Evolutionary conservation across 92 coral and sea anemone species (phyloP).

Genomic region (Epizoanthus scotinus): DNA sequence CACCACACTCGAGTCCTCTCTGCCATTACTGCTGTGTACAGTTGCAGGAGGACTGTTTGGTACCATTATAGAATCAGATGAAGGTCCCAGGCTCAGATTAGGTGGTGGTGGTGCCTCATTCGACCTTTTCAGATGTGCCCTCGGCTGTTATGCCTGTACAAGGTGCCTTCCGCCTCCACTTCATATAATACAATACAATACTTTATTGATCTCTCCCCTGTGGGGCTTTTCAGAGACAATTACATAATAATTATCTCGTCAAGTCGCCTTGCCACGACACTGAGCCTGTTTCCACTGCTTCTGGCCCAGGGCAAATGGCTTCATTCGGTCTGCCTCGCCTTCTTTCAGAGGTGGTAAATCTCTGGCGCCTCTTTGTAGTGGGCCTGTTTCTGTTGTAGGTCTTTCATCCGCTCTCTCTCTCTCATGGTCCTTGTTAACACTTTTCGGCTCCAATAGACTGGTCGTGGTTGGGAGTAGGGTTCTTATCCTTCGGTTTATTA

Average conservation of each 20-base stretch:
- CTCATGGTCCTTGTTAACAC: slow-evolving; percentile 10
- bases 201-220: too few species aligned
- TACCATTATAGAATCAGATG: neutral
- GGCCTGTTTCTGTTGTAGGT: slow-evolving; percentile 31
- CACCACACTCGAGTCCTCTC: neutral
- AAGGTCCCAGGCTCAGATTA: slow-evolving; percentile 6
- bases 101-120: neutral
- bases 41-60: neutral
- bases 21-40: neutral
- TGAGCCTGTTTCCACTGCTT: slow-evolving; percentile 44
- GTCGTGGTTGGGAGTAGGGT: slow-evolving; percentile 39
- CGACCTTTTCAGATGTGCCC: slow-evolving; percentile 30
- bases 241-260: too few species aligned
- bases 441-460: slow-evolving; percentile 33
- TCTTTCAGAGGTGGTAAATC: slow-evolving; percentile 33
- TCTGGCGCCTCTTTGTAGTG: slow-evolving; percentile 16
- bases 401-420: slow-evolving; percentile 36
- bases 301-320: slow-evolving; percentile 34
- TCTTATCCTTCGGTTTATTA: slow-evolving; percentile 40
- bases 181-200: too few species aligned
- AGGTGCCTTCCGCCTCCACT: slow-evolving; percentile 23
- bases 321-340: slow-evolving; percentile 30
- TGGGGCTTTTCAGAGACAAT: too few species aligned
- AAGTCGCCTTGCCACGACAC: slow-evolving; percentile 34
- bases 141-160: slow-evolving; percentile 47